These are phyloP conservation scores for Plectrocnemia conspersa DNA, from an alignment of 1,140 invertebrate species.

Conservation along the genomic window DNA sequence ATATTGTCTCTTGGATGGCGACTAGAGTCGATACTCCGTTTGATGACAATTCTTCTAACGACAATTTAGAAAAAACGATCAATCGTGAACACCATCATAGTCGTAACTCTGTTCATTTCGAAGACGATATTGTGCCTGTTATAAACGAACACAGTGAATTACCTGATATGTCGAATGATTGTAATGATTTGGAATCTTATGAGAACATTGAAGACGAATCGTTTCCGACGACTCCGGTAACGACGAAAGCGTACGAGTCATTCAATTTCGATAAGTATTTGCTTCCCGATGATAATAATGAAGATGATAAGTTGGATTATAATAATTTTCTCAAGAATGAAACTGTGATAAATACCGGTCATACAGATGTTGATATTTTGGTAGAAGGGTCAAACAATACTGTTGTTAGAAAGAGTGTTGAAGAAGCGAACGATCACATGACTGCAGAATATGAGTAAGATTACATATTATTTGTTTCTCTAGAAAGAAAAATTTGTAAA, in stretches of 20 bases:
- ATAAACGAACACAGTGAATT: not conserved
- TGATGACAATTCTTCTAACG: constrained; percentile 26
- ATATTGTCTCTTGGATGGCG: constrained; percentile 51
- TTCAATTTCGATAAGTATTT: too few relatives aligned
- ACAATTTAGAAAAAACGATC: constrained; percentile 16
- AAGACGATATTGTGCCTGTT: constrained; percentile 14
- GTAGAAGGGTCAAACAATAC: not conserved
- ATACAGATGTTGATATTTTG: constrained; percentile 6
- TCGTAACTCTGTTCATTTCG: constrained; percentile 6
- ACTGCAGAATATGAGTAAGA: constrained; percentile 32
- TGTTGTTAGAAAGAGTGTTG: not conserved
- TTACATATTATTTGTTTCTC: constrained; percentile 1
- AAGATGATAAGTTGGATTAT: too few relatives aligned
- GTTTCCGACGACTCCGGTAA: too few relatives aligned
- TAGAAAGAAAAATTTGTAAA: constrained; percentile 7
- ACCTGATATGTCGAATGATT: not conserved
- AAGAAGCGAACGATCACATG: not conserved
- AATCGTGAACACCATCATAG: constrained; percentile 1
- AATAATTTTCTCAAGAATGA: too few relatives aligned
- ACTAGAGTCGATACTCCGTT: constrained; percentile 42
- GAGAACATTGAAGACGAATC: not conserved
- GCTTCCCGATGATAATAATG: too few relatives aligned
- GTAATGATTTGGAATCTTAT: not conserved
- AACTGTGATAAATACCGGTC: constrained; percentile 22
- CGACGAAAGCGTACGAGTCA: too few relatives aligned